Conservation (phyloP, 2,888 invertebrate genomes). For the Cerceris rybyensis region DNA sequence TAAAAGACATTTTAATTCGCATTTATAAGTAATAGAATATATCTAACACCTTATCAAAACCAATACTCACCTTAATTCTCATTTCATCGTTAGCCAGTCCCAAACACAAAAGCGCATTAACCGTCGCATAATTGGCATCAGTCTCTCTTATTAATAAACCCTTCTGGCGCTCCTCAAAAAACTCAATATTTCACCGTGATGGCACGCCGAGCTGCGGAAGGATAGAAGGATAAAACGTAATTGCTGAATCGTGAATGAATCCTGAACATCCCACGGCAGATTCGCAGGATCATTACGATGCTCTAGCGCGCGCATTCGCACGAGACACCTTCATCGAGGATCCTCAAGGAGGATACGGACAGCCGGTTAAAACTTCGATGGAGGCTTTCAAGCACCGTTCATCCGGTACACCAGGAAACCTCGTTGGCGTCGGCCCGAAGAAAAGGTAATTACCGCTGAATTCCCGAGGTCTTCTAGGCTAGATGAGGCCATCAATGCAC, state of each 20-base stretch:
- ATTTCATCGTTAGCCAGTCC: too few relatives aligned
- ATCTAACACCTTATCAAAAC: too few relatives aligned
- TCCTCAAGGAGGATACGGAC: slow-evolving; percentile 16
- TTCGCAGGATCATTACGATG: slow-evolving; percentile 50
- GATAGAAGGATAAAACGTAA: slow-evolving; percentile 22
- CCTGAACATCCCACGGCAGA: slow-evolving; percentile 33
- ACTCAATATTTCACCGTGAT: background rate
- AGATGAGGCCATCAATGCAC: slow-evolving; percentile 80
- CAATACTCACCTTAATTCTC: too few relatives aligned
- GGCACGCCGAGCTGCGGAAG: background rate
- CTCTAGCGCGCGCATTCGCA: background rate
- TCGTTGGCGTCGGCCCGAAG: slow-evolving; percentile 68
- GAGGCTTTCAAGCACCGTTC: slow-evolving; percentile 30
- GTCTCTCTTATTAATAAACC: too few relatives aligned
- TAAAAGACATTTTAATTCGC: too few relatives aligned
- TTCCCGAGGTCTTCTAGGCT: slow-evolving; percentile 73
- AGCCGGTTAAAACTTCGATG: slow-evolving; percentile 34
- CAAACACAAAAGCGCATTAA: too few relatives aligned
- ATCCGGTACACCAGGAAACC: slow-evolving; percentile 57
- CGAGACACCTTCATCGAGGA: slow-evolving; percentile 49
- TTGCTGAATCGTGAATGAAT: slow-evolving; percentile 51
- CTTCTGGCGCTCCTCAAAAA: too few relatives aligned
- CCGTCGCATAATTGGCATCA: too few relatives aligned
- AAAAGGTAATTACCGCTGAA: slow-evolving; percentile 80
- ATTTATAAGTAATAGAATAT: too few relatives aligned